A percentile compares a stretch with the other conserved stretches of the same genome.
Conservation (phyloP, 1,140 invertebrate genomes). For the Macrobrachium rosenbergii region DNA sequence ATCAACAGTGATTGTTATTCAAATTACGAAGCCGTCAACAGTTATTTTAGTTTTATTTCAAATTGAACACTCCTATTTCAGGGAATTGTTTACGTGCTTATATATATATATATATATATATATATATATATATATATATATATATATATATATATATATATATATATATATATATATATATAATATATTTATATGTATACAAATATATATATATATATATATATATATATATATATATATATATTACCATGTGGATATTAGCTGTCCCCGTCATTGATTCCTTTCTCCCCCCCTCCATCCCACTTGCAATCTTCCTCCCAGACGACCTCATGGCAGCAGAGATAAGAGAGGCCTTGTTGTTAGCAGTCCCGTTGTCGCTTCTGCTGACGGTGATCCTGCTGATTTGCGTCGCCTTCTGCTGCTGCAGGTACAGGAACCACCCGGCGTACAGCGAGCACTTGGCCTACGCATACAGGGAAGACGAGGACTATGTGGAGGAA, state of each 20-base stretch:
- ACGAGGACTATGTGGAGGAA: not conserved
- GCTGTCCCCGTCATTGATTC: not conserved
- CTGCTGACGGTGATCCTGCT: slow-evolving; percentile 26
- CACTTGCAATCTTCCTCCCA: not conserved
- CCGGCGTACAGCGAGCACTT: not conserved
- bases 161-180: not conserved
- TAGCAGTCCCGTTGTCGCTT: slow-evolving; percentile 20
- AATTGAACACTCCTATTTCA: too few relatives aligned
- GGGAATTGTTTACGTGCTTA: too few relatives aligned
- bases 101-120: not conserved
- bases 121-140: slow-evolving; percentile 6
- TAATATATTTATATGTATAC: not conserved
- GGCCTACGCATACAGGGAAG: not conserved
- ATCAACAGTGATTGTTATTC: too few relatives aligned
- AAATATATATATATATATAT: too few relatives aligned
- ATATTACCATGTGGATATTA: not conserved
- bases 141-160: not conserved
- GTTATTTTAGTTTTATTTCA: too few relatives aligned
- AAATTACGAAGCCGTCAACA: too few relatives aligned
- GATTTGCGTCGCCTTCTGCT: slow-evolving; percentile 32
- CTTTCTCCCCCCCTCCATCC: not conserved
- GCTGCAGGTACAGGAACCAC: not conserved
- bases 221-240: too few relatives aligned
- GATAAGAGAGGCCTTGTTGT: slow-evolving; percentile 7
- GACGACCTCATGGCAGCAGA: too few relatives aligned